Percentiles rank a stretch among this genome's conserved stretches.
Conservation (phyloP, 2,797 vertebrate species). For the Manis pentadactyla region DNA sequence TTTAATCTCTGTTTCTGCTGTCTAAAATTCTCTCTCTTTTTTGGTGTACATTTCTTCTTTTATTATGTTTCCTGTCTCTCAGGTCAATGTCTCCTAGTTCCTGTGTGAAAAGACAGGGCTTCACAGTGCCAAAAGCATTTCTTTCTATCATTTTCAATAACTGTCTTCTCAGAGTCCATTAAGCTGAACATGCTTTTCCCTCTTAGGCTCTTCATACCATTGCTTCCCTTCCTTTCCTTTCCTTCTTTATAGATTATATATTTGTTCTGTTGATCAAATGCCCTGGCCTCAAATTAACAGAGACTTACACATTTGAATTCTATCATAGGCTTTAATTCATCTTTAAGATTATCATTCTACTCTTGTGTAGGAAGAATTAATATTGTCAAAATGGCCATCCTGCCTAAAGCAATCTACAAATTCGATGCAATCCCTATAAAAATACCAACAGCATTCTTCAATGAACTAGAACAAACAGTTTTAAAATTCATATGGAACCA, state of each 20-base stretch:
- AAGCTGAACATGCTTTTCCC: neutral
- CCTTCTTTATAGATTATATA: neutral
- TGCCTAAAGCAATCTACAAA: no score
- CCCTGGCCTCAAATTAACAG: neutral
- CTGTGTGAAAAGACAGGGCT: neutral
- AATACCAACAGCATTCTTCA: no score
- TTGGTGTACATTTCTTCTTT: neutral
- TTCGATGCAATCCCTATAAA: no score
- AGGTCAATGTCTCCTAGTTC: neutral
- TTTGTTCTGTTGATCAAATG: neutral
- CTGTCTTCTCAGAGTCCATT: neutral
- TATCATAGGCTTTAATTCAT: no score
- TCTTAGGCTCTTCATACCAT: neutral
- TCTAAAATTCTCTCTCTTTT: neutral
- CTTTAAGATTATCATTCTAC: no score
- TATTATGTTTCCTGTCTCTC: neutral
- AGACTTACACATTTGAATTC: neutral
- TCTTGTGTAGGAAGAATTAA: no score
- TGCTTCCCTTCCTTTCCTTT: neutral
- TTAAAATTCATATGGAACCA: no score
- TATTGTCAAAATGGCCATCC: no score
- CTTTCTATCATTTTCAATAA: neutral
- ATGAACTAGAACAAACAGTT: no score
- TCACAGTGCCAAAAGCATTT: neutral
- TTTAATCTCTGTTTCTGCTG: neutral